Conservation (phyloP, 2,888 invertebrate species). For the Muscina levida region DNA sequence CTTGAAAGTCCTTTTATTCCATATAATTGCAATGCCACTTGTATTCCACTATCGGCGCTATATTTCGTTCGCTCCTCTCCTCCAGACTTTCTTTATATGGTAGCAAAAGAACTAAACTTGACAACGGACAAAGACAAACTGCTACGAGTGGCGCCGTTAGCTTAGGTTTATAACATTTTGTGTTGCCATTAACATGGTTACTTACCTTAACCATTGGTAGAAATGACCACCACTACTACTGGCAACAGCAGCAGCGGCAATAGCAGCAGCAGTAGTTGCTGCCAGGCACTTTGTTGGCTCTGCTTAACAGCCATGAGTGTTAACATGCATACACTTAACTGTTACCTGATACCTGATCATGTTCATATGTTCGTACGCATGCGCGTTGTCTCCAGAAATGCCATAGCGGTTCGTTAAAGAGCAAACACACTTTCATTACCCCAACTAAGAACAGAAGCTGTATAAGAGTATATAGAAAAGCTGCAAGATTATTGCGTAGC, state of each 20-base stretch:
- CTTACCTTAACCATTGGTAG: slow-evolving; percentile 9
- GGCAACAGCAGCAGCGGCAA: slow-evolving; percentile 26
- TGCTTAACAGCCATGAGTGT: not conserved
- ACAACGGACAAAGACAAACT: slow-evolving; percentile 78
- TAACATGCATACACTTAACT: slow-evolving; percentile 44
- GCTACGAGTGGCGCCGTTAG: slow-evolving; percentile 73
- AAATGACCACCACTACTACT: not conserved
- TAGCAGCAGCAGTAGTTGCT: slow-evolving; percentile 39
- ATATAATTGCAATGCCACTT: slow-evolving; percentile 34
- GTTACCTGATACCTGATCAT: not conserved
- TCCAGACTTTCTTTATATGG: slow-evolving; percentile 41
- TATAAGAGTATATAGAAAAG: too few species aligned
- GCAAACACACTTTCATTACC: too few species aligned
- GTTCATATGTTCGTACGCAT: not conserved
- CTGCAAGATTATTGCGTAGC: too few species aligned
- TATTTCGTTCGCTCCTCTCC: slow-evolving; percentile 1
- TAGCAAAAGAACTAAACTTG: slow-evolving; percentile 73
- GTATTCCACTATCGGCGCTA: slow-evolving; percentile 49
- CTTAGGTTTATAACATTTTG: slow-evolving; percentile 78
- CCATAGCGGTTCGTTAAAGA: slow-evolving; percentile 10
- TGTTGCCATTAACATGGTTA: slow-evolving; percentile 57
- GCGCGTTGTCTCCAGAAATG: slow-evolving; percentile 14
- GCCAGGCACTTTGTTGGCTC: not conserved
- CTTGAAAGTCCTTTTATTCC: slow-evolving; percentile 28
- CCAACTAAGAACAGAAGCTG: not conserved